Percentiles rank a stretch among this genome's conserved stretches.
These are phyloP conservation scores for Scopus umbretta DNA, from an alignment of 2,113 vertebrate species.

Conservation along the genomic window DNA sequence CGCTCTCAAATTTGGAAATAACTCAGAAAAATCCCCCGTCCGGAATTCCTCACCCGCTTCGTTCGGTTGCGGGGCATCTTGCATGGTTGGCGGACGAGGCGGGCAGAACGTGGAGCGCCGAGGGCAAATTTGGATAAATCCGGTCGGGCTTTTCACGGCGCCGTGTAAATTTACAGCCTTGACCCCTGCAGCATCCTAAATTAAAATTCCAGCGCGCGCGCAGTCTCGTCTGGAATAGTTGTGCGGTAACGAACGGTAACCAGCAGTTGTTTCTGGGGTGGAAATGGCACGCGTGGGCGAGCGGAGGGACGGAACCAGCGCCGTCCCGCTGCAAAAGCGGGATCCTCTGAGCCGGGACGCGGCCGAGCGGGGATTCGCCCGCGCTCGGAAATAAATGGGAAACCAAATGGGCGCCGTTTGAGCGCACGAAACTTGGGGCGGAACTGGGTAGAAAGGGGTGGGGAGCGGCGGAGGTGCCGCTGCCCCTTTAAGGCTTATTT, in stretches of 20 bases:
- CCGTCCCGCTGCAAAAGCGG: not conserved
- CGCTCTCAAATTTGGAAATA: not conserved
- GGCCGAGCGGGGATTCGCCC: too few species aligned
- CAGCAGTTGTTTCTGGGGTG: not conserved
- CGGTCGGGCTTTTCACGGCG: rapidly evolving
- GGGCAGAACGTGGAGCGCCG: too few species aligned
- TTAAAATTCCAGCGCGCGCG: not conserved
- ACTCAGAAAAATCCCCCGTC: not conserved
- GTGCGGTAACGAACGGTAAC: not conserved
- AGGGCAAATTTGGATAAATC: not conserved
- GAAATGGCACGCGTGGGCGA: not conserved
- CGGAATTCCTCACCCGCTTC: not conserved
- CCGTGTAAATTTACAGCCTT: not conserved
- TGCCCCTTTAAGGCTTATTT: not conserved
- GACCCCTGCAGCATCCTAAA: not conserved
- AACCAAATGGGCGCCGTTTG: not conserved
- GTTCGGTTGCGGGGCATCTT: rapidly evolving
- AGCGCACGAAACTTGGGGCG: too few species aligned
- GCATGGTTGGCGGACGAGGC: too few species aligned
- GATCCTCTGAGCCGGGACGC: not conserved
- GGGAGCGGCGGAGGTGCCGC: not conserved
- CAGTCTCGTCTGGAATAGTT: not conserved
- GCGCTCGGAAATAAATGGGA: not conserved
- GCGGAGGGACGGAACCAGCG: not conserved
- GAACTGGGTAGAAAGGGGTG: not conserved